phyloP scores from a whole-genome alignment of 1,140 invertebrate genomes.

The Calliphora vicina region DNA sequence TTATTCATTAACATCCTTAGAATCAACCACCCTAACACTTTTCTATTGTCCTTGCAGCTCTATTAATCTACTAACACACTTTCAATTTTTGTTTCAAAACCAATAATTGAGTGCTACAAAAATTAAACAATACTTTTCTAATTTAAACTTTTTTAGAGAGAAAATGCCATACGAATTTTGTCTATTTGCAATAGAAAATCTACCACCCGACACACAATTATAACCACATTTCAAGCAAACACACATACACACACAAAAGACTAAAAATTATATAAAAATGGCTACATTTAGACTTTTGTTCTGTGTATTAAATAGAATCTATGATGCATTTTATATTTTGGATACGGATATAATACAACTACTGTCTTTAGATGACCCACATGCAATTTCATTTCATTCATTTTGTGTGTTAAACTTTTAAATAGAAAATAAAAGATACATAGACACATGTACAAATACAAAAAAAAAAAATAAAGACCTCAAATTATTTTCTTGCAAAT shows the following conservation, averaged over 20 bases:
- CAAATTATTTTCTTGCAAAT: background rate
- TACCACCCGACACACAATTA: background rate
- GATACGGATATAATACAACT: background rate
- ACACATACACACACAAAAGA: background rate
- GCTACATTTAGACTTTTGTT: background rate
- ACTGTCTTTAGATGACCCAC: background rate
- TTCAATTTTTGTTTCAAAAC: background rate
- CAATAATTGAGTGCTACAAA: background rate
- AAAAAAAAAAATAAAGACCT: background rate
- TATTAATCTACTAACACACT: background rate
- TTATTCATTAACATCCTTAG: too few relatives aligned
- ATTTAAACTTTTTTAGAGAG: background rate
- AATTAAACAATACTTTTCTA: background rate
- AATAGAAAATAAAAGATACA: background rate
- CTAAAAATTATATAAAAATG: background rate
- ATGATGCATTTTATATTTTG: constrained; percentile 1
- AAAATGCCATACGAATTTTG: background rate
- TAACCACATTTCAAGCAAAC: background rate
- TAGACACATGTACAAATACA: background rate
- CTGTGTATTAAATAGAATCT: background rate
- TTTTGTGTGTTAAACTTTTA: background rate
- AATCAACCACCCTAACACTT: too few relatives aligned
- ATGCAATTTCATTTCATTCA: constrained; percentile 3
- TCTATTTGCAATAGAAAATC: background rate
- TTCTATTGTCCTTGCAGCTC: too few relatives aligned